Evolutionary conservation across 2,113 vertebrate genomes (phyloP).

Genomic region (Aplodontia rufa): DNA sequence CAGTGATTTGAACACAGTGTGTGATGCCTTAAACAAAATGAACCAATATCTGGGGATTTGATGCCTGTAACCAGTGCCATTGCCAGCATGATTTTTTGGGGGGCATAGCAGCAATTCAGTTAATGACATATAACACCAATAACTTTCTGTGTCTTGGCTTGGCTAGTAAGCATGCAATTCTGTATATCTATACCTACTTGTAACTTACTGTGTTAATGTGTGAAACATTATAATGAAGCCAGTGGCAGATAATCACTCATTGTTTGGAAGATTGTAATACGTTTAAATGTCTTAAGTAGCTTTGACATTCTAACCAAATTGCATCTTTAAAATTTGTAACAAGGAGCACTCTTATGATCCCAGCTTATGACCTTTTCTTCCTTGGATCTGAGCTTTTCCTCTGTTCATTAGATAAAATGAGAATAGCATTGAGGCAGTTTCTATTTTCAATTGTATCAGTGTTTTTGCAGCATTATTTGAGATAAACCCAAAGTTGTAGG

Average conservation of each 20-base stretch:
- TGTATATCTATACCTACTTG: slow-evolving; percentile 74
- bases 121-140: slow-evolving; percentile 49
- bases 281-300: slow-evolving; percentile 50
- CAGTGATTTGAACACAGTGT: slow-evolving; percentile 96
- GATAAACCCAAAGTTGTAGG: slow-evolving; percentile 36
- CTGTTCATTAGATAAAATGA: slow-evolving; percentile 63
- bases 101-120: slow-evolving; percentile 52
- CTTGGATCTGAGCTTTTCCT: slow-evolving; percentile 7
- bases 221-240: slow-evolving; percentile 48
- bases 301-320: slow-evolving; percentile 44
- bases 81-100: slow-evolving; percentile 50
- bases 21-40: slow-evolving; percentile 97
- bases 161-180: slow-evolving; percentile 73
- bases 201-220: slow-evolving; percentile 70
- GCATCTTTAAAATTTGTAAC: slow-evolving; percentile 48
- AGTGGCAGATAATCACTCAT: slow-evolving; percentile 23
- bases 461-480: slow-evolving; percentile 43
- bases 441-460: slow-evolving; percentile 14
- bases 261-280: slow-evolving; percentile 10
- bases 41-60: slow-evolving; percentile 97
- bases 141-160: slow-evolving; percentile 71
- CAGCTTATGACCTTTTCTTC: slow-evolving; percentile 26
- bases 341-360: slow-evolving; percentile 8
- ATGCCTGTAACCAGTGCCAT: slow-evolving; percentile 61
- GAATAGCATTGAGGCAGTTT: slow-evolving; percentile 12